Base-by-base conservation (phyloP, 2,797 vertebrate genomes). In the Scleropages formosus region DNA sequence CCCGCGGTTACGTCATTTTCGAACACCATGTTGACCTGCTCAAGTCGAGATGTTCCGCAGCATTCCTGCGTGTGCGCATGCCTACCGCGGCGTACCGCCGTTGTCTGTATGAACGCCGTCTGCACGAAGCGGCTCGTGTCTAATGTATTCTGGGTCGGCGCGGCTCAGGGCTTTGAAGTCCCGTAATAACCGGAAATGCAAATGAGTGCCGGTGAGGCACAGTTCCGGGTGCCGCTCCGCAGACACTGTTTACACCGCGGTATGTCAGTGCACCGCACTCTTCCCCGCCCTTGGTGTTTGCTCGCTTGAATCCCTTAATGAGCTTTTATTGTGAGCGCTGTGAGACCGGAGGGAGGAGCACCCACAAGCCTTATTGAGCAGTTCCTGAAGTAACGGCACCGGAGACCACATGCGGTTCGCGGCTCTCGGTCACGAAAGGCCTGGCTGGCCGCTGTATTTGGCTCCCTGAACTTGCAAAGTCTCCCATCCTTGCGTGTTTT, bases 111-210 rank as follows among this genome's bases (percentile, higher is more conserved):
- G 58, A 24, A 72, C 39, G 68, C 68, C 56, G 24, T 31, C 16
- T 71, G 24, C 27, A 16, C 44, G 56, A 71, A 18, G 51, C 68
- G n/a, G 31, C 56, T 61, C 58, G 26, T 61, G 1, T 56, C 61
- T 61, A 72, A 39, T 39, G 31, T 53, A 53, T 46, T 68, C 44
- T 1, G 12, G 65, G 16, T 75, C 27, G 27, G 7, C 63, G 13
- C 71, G 22, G 64, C 10, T 62, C 4, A 13, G 61, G n/a, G 83
- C 87, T 89, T 86, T 89, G 85, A 90, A 88, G 87, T 79, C 78
- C 79, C 76, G 73, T 83, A 75, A 77, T 76, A 81, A 82, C 84
- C 85, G 83, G 83, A 88, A 87, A 87, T 88, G 86, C 86, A 90
- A 91, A 91, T 87, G 75, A 83, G 63, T 70, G 78, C 87, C 85